Evolutionary conservation across 2,113 vertebrate species (phyloP).

Genomic region (Plecotus auritus): DNA sequence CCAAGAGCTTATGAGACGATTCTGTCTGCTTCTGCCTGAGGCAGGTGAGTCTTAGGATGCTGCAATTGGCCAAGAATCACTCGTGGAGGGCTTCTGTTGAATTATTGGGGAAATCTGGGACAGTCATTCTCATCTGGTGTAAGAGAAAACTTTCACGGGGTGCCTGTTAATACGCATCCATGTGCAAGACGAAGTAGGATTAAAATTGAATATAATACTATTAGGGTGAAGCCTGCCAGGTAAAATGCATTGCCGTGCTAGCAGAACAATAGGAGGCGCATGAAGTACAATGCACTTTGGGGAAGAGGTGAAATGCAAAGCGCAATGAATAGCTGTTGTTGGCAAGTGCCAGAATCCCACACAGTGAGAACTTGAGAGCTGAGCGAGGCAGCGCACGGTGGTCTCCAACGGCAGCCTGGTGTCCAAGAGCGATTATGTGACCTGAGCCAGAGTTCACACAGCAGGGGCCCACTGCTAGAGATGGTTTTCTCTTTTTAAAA

Average conservation of each 20-base stretch:
- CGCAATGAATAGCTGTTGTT: fast-evolving
- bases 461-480: too few species aligned
- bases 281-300: neutral
- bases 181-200: neutral
- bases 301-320: neutral
- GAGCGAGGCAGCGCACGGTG: neutral
- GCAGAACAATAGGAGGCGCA: neutral
- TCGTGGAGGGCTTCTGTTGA: neutral
- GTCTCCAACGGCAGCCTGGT: neutral
- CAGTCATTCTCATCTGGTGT: neutral
- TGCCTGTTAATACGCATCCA: neutral
- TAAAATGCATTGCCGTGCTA: neutral
- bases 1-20: neutral
- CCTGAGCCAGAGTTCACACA: too few species aligned
- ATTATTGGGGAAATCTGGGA: neutral
- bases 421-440: too few species aligned
- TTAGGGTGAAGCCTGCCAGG: neutral
- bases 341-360: neutral
- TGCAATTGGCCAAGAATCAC: too few species aligned
- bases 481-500: neutral
- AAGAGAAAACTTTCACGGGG: neutral
- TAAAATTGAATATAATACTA: neutral
- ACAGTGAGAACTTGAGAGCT: too few species aligned
- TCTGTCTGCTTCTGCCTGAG: neutral
- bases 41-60: neutral